Evolutionary conservation across 2,888 invertebrate genomes (phyloP).

Genomic region (Athrips mouffetella): DNA sequence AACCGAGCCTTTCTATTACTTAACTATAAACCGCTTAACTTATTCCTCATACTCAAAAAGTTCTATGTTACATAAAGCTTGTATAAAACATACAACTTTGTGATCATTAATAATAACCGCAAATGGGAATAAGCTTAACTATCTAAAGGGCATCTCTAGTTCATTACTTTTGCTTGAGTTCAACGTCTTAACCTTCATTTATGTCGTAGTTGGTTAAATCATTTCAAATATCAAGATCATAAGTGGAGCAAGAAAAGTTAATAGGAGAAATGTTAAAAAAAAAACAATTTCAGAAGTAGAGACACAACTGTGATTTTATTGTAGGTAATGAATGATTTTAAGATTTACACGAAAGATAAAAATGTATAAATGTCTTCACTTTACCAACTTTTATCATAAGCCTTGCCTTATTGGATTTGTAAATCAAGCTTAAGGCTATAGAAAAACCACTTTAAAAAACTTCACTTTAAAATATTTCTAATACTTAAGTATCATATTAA

Average conservation of each 20-base stretch:
- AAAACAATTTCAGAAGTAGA: not conserved
- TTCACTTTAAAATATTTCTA: not conserved
- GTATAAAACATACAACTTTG: too few species aligned
- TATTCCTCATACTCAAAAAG: too few species aligned
- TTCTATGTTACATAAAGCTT: too few species aligned
- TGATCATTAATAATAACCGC: too few species aligned
- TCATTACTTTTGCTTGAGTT: conserved; percentile 21
- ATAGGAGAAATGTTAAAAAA: not conserved
- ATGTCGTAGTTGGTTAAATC: conserved; percentile 21
- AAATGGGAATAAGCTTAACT: not conserved
- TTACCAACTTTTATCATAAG: too few species aligned
- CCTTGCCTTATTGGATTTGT: too few species aligned
- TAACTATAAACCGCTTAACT: too few species aligned
- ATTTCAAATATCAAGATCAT: conserved; percentile 11
- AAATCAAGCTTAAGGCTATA: not conserved
- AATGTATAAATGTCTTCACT: too few species aligned
- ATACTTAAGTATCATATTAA: not conserved
- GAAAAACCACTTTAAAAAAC: not conserved
- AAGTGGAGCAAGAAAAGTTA: not conserved
- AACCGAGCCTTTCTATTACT: too few species aligned
- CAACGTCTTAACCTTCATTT: conserved; percentile 19
- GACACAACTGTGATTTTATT: too few species aligned
- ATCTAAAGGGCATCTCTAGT: conserved; percentile 18
- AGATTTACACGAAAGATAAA: too few species aligned
- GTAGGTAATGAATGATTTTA: too few species aligned